A percentile compares a stretch with the other conserved stretches of the same genome.
phyloP scores from a whole-genome alignment of 2,113 vertebrate genomes.

The Pteruthius melanotis region DNA sequence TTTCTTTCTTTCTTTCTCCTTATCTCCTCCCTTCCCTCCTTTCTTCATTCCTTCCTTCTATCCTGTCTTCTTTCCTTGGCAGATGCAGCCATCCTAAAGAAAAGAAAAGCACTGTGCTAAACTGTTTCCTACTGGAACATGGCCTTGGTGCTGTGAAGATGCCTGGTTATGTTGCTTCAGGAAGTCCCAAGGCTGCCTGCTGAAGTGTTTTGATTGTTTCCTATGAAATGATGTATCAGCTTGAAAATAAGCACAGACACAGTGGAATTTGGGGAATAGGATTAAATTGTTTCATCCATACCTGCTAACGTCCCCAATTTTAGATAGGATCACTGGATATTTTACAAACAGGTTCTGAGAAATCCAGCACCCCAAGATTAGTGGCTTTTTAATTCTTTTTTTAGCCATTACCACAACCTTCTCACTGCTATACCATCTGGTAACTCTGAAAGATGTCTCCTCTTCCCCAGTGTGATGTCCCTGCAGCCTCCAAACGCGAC shows the following conservation, averaged over 20 bases:
- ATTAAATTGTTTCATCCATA: not conserved
- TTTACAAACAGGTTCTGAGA: not conserved
- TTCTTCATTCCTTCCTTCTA: not conserved
- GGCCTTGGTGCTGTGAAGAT: not conserved
- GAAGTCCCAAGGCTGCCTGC: not conserved
- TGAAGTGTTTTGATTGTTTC: not conserved
- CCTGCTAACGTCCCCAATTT: not conserved
- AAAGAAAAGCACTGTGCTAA: not conserved
- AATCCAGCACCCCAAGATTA: not conserved
- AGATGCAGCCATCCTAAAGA: not conserved
- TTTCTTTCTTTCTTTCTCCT: accelerated
- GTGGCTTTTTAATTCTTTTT: not conserved
- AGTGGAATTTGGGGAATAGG: not conserved
- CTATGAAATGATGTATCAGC: not conserved
- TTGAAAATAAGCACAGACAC: not conserved
- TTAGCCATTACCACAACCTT: not conserved
- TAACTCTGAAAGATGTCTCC: not conserved
- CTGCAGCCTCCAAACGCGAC: not conserved
- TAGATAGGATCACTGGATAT: not conserved
- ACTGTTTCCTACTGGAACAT: not conserved
- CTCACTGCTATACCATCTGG: not conserved
- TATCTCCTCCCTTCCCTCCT: not conserved
- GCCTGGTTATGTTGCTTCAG: not conserved
- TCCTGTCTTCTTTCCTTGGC: not conserved
- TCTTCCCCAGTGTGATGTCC: accelerated